Percentiles rank a stretch among this genome's conserved stretches.
Conservation (phyloP, 2,113 vertebrate genomes). For the Pomatostomus ruficeps region DNA sequence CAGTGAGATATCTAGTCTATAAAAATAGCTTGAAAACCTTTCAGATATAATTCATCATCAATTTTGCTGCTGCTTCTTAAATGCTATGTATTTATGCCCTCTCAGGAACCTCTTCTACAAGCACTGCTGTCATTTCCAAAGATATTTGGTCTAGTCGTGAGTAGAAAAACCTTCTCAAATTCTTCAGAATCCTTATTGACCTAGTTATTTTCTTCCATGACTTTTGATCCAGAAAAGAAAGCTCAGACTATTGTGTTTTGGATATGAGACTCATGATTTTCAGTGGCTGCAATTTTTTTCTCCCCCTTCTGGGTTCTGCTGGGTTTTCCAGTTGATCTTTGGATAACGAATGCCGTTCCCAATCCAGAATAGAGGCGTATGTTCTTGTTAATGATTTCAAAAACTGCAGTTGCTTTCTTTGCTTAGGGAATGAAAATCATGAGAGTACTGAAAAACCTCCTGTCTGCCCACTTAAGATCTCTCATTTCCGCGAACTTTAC, state of each 20-base stretch:
- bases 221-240: background rate
- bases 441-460: background rate
- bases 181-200: background rate
- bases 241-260: background rate
- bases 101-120: background rate
- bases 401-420: background rate
- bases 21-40: background rate
- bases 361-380: background rate
- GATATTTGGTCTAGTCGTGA: background rate
- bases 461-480: background rate
- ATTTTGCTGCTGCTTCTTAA: background rate
- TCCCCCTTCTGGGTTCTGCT: background rate
- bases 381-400: background rate
- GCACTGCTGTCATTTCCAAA: background rate
- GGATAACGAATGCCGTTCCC: background rate
- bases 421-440: background rate
- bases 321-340: background rate
- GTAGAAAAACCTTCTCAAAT: background rate
- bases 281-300: background rate
- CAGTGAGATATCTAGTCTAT: background rate
- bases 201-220: background rate
- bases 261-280: background rate
- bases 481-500: background rate
- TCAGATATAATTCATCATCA: background rate
- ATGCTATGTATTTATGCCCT: background rate